phyloP scores from a whole-genome alignment of 2,797 vertebrate species.

The Acanthiza pusilla region DNA sequence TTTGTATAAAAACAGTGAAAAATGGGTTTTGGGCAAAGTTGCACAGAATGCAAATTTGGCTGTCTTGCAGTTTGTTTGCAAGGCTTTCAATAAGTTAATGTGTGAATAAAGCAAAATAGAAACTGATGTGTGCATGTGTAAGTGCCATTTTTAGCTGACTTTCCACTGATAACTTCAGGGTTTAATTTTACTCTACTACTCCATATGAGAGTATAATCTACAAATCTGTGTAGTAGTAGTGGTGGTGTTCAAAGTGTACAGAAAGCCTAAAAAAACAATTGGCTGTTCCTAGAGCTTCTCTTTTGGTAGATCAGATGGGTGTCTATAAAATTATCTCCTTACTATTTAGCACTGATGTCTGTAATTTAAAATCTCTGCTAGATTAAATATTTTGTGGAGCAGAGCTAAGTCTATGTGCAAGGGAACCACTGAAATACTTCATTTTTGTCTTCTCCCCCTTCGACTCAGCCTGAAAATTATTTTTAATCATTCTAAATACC shows the following conservation, averaged over 20 bases:
- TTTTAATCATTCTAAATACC: not conserved
- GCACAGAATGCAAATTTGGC: not conserved
- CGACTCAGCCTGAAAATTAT: not conserved
- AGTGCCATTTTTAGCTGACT: not conserved
- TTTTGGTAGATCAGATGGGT: not conserved
- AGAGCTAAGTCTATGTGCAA: slow-evolving; percentile 6
- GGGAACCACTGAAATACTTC: not conserved
- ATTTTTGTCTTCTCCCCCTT: not conserved
- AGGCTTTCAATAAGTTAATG: not conserved
- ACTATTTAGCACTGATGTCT: not conserved
- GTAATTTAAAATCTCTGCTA: not conserved
- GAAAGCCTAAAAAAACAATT: not conserved
- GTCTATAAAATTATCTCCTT: not conserved
- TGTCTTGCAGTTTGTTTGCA: not conserved
- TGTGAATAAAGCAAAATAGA: slow-evolving; percentile 12
- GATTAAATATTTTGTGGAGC: not conserved
- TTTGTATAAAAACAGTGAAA: not conserved
- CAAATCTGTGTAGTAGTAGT: not conserved
- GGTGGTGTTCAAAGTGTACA: slow-evolving; percentile 7
- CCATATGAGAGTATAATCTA: not conserved
- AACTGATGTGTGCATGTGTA: not conserved
- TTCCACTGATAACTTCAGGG: not conserved
- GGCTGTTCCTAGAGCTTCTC: slow-evolving; percentile 1
- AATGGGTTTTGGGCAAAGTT: not conserved
- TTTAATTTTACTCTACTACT: not conserved